These are phyloP conservation scores for Epiblema foenella DNA, from an alignment of 2,888 invertebrate genomes.

Conservation along the genomic window DNA sequence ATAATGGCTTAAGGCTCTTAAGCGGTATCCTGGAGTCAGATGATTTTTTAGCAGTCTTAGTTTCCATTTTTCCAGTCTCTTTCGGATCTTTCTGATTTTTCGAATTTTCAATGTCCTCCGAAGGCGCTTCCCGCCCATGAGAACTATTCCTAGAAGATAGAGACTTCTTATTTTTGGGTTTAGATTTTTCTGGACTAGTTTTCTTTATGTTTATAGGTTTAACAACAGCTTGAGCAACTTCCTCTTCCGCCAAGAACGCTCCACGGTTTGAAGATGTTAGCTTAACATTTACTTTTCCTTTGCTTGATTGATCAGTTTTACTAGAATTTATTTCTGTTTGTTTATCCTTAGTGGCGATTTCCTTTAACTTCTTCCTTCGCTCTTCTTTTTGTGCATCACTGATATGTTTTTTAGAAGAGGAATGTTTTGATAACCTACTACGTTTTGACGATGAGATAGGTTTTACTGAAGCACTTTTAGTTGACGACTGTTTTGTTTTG, in stretches of 20 bases:
- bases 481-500: constrained; percentile 14
- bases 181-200: constrained; percentile 48
- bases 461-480: constrained; percentile 55
- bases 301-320: constrained; percentile 54
- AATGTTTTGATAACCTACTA: constrained; percentile 55
- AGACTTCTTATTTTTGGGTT: constrained; percentile 31
- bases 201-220: constrained; percentile 61
- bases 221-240: constrained; percentile 52
- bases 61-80: constrained; percentile 36
- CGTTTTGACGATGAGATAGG: constrained; percentile 51
- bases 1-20: constrained; percentile 63
- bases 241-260: constrained; percentile 77
- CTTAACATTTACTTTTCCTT: constrained; percentile 71
- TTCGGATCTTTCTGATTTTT: constrained; percentile 37
- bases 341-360: constrained; percentile 72
- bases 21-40: constrained; percentile 58
- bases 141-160: constrained; percentile 1
- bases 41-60: constrained; percentile 30
- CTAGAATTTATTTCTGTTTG: constrained; percentile 51
- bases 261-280: constrained; percentile 82
- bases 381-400: constrained; percentile 71
- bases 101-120: constrained; percentile 20
- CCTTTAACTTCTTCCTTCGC: constrained; percentile 80
- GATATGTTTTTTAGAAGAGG: constrained; percentile 57
- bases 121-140: background rate